Evolutionary conservation across 1,140 invertebrate genomes (phyloP).

Genomic region (Alviniconcha marisindica): DNA sequence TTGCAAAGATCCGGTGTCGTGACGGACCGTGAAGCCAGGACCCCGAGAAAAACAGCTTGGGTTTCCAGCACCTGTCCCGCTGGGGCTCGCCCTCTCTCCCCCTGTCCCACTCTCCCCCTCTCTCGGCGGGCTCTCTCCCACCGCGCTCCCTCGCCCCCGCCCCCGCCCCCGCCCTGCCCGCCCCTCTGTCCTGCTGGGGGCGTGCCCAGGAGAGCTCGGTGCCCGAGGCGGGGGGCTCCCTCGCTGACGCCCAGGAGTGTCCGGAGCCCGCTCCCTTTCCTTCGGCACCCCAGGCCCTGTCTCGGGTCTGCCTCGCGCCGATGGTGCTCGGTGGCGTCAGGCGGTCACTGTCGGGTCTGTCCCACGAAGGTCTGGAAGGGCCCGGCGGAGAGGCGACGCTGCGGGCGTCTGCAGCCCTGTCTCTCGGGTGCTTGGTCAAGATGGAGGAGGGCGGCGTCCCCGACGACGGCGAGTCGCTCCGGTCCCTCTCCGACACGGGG

Average conservation of each 20-base stretch:
- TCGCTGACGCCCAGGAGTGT: background rate
- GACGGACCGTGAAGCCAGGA: slow-evolving; percentile 20
- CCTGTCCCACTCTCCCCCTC: slow-evolving; percentile 2
- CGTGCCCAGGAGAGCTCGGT: background rate
- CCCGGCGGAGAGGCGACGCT: background rate
- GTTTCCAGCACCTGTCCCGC: slow-evolving; percentile 2
- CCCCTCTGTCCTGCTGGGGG: background rate
- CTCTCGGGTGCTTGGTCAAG: slow-evolving; percentile 11
- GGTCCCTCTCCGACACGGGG: background rate
- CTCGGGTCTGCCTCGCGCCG: background rate
- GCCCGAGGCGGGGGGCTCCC: background rate
- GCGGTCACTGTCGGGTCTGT: background rate
- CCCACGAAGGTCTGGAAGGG: background rate
- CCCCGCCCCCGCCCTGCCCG: background rate
- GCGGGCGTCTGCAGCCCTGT: background rate
- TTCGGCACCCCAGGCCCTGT: background rate
- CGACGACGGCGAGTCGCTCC: background rate
- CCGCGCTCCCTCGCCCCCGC: background rate
- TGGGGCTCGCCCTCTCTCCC: background rate
- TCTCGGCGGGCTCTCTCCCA: background rate
- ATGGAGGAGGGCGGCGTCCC: background rate
- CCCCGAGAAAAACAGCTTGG: slow-evolving; percentile 17
- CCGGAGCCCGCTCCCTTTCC: background rate
- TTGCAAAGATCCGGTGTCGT: slow-evolving; percentile 1
- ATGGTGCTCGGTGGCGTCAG: background rate